Conservation (phyloP, 2,113 vertebrate species). For the Motacilla alba region DNA sequence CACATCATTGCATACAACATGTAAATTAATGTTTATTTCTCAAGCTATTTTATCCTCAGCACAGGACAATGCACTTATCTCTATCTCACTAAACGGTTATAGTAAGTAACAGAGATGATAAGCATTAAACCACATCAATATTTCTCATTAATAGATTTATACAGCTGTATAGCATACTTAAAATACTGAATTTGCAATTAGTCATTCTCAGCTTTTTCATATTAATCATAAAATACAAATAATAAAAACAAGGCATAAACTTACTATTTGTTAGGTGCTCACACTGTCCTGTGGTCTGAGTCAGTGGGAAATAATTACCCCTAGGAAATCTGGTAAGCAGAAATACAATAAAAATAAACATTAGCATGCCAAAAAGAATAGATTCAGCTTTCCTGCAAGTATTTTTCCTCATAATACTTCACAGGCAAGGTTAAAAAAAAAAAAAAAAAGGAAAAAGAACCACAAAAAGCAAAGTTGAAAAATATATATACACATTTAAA, state of each 20-base stretch:
- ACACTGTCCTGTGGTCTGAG: constrained; percentile 38
- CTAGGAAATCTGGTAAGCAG: constrained; percentile 67
- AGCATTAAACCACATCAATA: constrained; percentile 37
- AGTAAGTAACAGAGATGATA: constrained; percentile 21
- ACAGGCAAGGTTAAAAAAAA: constrained; percentile 53
- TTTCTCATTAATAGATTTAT: constrained; percentile 14
- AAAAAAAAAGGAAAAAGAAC: constrained; percentile 3
- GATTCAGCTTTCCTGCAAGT: constrained; percentile 58
- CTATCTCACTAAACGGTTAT: background rate
- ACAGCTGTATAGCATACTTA: background rate
- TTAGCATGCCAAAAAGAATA: constrained; percentile 67
- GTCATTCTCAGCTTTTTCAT: constrained; percentile 8
- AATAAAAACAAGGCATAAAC: constrained; percentile 62
- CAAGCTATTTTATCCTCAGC: background rate
- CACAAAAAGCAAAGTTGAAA: constrained; percentile 63
- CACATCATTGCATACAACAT: background rate
- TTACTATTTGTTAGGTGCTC: constrained; percentile 67
- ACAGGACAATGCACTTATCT: background rate
- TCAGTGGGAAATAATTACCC: constrained; percentile 45
- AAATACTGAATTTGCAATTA: background rate
- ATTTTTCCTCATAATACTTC: constrained; percentile 62
- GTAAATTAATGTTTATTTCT: constrained; percentile 41
- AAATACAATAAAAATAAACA: constrained; percentile 63
- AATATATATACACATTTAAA: constrained; percentile 50
- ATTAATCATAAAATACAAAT: background rate